Base-by-base conservation (phyloP, 2,888 invertebrate genomes). In the Lordiphosa andalusiaca region DNA sequence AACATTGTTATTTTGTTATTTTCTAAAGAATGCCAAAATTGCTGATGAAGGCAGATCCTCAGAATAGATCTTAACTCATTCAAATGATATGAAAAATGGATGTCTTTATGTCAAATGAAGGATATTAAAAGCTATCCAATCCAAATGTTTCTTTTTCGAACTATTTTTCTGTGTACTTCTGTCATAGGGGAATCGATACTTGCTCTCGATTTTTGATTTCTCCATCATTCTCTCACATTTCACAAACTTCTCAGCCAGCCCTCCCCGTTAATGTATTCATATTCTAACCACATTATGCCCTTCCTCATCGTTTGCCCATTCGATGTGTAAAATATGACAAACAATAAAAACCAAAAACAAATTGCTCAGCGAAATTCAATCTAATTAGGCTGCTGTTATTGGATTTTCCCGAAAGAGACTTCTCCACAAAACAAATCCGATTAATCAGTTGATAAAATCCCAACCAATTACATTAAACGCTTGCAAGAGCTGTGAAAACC, bases 401-500 rank as follows among this genome's bases (percentile, higher is more conserved):
- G 67, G 61, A 62, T 71, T 2, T 6, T 6, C 1, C 23, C 23
- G 6, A 23, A 23, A 23, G 23, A 23, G 23, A 6, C 23, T 23
- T 30, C 30, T 30, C 30, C 30, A 46, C n/a, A 71, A 67, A 85
- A 59, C 74, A 67, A 83, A 70, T 83, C 76, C 57, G 85, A 83
- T 78, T 72, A 56, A 64, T 58, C 59, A 57, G 58, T 61, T 48
- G 73, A 67, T 66, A 76, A 62, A 66, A 68, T 40, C 64, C 59
- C 61, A 73, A 56, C 70, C 84, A 85, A 87, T 86, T 85, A 86
- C 84, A 86, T 85, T 84, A 85, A 84, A 73, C 66, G 62, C 67
- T 72, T 57, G 63, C 63, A 53, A 63, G 63, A 44, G 51, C 39
- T 47, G 10, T 25, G 25, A 39, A 40, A 59, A 38, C 55, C 69